These are phyloP conservation scores for Platorchestia sp. DNA, from an alignment of 1,140 invertebrate genomes.

Conservation along the genomic window DNA sequence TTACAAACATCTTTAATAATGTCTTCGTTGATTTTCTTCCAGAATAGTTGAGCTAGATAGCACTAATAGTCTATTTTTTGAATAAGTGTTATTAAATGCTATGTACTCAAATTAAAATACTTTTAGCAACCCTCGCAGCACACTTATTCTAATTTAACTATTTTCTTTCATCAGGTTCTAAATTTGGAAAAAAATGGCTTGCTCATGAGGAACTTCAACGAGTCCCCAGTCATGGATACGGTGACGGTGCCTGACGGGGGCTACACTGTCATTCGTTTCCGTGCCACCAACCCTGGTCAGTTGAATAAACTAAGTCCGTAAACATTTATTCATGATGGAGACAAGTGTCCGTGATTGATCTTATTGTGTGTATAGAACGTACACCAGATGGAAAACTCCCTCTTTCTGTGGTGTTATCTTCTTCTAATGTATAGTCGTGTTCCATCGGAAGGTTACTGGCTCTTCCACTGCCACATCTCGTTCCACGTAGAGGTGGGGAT, in stretches of 20 bases:
- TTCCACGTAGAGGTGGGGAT: slow-evolving; percentile 92
- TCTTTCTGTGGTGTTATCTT: background rate
- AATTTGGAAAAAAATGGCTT: slow-evolving; percentile 73
- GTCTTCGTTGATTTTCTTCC: too few relatives aligned
- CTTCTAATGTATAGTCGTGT: background rate
- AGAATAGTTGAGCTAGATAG: too few relatives aligned
- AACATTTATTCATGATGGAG: background rate
- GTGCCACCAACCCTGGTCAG: slow-evolving; percentile 88
- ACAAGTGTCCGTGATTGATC: background rate
- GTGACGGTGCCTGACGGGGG: slow-evolving; percentile 93
- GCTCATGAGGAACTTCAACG: slow-evolving; percentile 81
- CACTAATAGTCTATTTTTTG: too few relatives aligned
- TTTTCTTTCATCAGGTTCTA: slow-evolving; percentile 57
- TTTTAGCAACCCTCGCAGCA: too few relatives aligned
- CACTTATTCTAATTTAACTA: background rate
- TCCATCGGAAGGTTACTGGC: slow-evolving; percentile 81
- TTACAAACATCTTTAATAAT: too few relatives aligned
- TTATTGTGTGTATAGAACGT: background rate
- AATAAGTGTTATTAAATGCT: too few relatives aligned
- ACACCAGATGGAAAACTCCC: background rate
- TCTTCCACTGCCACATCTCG: slow-evolving; percentile 93
- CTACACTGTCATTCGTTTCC: slow-evolving; percentile 90
- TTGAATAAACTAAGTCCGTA: background rate
- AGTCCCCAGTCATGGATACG: slow-evolving; percentile 87
- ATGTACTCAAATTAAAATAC: too few relatives aligned